These are phyloP conservation scores for Carollia perspicillata DNA, from an alignment of 2,113 vertebrate genomes.

Conservation along the genomic window DNA sequence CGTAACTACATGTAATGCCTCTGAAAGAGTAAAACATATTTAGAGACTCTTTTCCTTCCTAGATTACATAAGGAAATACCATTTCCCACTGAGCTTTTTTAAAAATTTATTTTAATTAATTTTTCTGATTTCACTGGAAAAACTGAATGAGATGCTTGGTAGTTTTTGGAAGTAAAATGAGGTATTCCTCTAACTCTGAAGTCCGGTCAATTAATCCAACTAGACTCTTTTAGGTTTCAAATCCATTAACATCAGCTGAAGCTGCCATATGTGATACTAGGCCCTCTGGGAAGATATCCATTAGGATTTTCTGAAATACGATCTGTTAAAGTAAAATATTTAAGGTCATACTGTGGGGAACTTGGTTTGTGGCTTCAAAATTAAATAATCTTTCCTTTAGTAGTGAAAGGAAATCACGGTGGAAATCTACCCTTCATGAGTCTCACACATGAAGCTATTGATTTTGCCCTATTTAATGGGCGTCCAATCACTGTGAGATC, in stretches of 20 bases:
- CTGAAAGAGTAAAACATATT: background rate
- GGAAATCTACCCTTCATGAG: background rate
- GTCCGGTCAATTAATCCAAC: background rate
- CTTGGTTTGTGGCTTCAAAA: slow-evolving; percentile 36
- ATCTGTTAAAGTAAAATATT: slow-evolving; percentile 3
- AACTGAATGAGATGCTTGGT: background rate
- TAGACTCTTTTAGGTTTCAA: slow-evolving; percentile 24
- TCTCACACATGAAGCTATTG: background rate
- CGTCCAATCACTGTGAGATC: slow-evolving; percentile 42
- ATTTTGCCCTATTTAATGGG: slow-evolving; percentile 45
- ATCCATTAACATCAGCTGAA: background rate
- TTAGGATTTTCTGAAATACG: background rate
- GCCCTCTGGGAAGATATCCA: background rate
- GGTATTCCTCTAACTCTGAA: background rate
- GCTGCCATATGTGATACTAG: background rate
- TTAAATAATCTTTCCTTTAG: slow-evolving; percentile 36
- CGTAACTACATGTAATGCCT: background rate
- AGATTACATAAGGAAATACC: background rate
- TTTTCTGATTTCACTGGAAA: background rate
- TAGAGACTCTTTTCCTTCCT: background rate
- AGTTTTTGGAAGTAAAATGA: slow-evolving; percentile 25
- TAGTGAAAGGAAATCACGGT: background rate
- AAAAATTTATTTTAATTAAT: background rate
- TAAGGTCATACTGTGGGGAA: background rate
- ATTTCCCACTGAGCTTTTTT: background rate